Evolutionary conservation across 2,113 vertebrate species (phyloP), one percentile per base, ranked within the genome.

Genomic region (Cranoglanis bouderius): DNA sequence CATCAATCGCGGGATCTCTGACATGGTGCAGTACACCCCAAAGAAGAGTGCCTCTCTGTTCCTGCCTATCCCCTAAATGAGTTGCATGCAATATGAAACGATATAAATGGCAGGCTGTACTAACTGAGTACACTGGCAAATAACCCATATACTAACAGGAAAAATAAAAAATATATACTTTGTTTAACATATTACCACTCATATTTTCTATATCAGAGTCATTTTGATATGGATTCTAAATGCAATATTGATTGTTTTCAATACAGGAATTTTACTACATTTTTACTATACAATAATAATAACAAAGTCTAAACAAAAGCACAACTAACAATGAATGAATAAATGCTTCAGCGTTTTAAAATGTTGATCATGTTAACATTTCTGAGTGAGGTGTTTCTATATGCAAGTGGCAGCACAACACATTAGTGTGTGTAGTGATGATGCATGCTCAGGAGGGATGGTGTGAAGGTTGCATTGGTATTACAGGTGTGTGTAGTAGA

Each of bases 51-150:
- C 96, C 96, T 95, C 96, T 94, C 95, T 93, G 94, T 95, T 95
- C 95, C 94, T 96, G 95, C 96, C 94, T 95, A 84, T 89, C 78
- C 59, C 65, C 80, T 85, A 90, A 96, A 97, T 97, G 95, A 96
- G 94, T 94, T 92, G 95, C 96, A 97, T 96, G 96, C 96, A 97
- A 96, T 96, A 97, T 97, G 96, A 96, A 97, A 29, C 29, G 10
- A 63, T 63, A n/a, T 26, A 95, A 90, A 87, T 87, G 86, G 89
- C 46, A 90, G 77, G 75, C 38, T 35, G 82, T 70, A 63, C 57
- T 59, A 59, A 59, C 6, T 59, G 89, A 87, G 85, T 89, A 90
- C 80, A 89, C 82, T 87, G 90, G 88, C 77, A 82, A 82, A 89
- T 88, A 77, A 87, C 72, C 78, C 65, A 51, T 89, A 53, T 77